Conservation (phyloP, 1,140 invertebrate species). For the Aphelenchoides fujianensis region DNA sequence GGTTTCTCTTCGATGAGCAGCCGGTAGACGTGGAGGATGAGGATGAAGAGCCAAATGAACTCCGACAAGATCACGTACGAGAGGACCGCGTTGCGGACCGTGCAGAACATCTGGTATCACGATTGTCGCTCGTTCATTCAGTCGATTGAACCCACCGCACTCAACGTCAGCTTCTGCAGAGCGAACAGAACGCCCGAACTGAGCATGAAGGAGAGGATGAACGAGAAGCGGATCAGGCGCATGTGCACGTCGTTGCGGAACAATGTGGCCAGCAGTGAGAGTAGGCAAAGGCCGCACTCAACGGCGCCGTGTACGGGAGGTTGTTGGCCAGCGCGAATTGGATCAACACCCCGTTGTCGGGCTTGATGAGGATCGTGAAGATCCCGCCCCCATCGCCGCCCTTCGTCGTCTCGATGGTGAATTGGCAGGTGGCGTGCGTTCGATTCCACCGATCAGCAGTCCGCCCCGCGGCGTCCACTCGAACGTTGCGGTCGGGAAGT, state of each 20-base stretch:
- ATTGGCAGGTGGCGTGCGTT: constrained; percentile 50
- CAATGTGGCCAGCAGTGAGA: constrained; percentile 27
- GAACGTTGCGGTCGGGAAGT: neutral
- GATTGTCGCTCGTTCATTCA: too few species aligned
- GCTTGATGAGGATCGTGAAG: constrained; percentile 37
- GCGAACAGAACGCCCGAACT: constrained; percentile 33
- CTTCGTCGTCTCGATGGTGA: constrained; percentile 22
- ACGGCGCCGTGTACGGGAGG: constrained; percentile 31
- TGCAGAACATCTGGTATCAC: constrained; percentile 44
- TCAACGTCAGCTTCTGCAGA: constrained; percentile 23
- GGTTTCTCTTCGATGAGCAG: constrained; percentile 17
- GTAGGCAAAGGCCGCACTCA: constrained; percentile 35
- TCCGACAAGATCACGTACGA: constrained; percentile 24
- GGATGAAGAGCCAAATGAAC: constrained; percentile 46
- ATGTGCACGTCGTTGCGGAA: constrained; percentile 22
- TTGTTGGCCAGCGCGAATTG: constrained; percentile 25
- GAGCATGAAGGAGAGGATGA: constrained; percentile 35
- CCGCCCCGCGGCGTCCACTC: constrained; percentile 17
- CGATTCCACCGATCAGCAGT: constrained; percentile 44
- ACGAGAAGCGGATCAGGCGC: constrained; percentile 32
- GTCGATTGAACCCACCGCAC: too few species aligned
- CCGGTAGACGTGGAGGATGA: constrained; percentile 38
- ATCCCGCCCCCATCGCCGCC: constrained; percentile 24
- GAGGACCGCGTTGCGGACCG: constrained; percentile 36
- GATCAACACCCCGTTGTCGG: constrained; percentile 34